Conservation (phyloP, 2,888 invertebrate genomes). For the Lottia scabra region DNA sequence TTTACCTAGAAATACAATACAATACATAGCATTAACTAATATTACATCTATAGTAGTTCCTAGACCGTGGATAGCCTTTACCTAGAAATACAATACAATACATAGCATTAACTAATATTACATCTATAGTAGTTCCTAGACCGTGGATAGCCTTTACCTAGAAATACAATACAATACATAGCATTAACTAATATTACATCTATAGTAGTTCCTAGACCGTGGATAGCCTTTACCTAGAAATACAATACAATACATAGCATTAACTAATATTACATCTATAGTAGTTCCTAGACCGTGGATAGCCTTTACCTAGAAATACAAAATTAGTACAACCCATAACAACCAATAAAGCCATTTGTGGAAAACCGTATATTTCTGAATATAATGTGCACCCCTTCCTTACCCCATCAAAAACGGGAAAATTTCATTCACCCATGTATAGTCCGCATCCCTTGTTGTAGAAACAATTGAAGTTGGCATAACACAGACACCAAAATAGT, state of each 20-base stretch:
- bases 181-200: slow-evolving; percentile 99
- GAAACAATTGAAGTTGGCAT: no score
- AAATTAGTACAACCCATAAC: no score
- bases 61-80: slow-evolving; percentile 95
- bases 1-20: slow-evolving; percentile 76
- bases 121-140: slow-evolving; percentile 94
- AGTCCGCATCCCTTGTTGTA: no score
- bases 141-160: slow-evolving; percentile 95
- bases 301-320: slow-evolving; percentile 81
- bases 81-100: slow-evolving; percentile 67
- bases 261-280: slow-evolving; percentile 97
- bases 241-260: slow-evolving; percentile 77
- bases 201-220: slow-evolving; percentile 93
- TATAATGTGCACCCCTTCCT: no score
- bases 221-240: slow-evolving; percentile 87
- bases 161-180: slow-evolving; percentile 62
- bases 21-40: slow-evolving; percentile 81
- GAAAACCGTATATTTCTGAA: no score
- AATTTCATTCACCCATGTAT: no score
- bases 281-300: slow-evolving; percentile 94
- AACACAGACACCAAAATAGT: no score
- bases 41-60: slow-evolving; percentile 97
- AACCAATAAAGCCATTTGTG: no score
- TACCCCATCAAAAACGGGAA: no score
- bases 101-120: slow-evolving; percentile 97